phyloP scores from a whole-genome alignment of 2,888 invertebrate genomes.

The Tenthredo notha region DNA sequence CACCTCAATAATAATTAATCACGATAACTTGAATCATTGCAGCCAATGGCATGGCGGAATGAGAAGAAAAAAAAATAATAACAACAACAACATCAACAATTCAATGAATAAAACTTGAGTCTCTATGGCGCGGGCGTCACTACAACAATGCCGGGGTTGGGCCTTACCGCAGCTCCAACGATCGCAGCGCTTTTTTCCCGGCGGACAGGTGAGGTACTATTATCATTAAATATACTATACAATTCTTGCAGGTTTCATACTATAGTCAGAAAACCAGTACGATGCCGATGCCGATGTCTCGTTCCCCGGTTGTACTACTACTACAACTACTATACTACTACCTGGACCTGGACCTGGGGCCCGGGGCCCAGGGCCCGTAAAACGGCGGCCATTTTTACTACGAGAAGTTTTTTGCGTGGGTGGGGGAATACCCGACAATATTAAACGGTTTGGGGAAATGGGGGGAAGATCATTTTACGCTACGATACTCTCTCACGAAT shows the following conservation, averaged over 20 bases:
- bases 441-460: conserved; percentile 58
- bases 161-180: conserved; percentile 68
- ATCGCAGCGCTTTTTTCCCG: conserved; percentile 69
- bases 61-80: conserved; percentile 53
- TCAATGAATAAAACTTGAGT: conserved; percentile 57
- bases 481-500: conserved; percentile 66
- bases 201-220: conserved; percentile 69
- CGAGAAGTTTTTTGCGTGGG: conserved; percentile 69
- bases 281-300: no score
- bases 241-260: not conserved
- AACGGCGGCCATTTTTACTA: conserved; percentile 69
- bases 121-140: conserved; percentile 74
- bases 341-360: conserved; percentile 29
- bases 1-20: conserved; percentile 15
- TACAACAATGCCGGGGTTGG: conserved; percentile 75
- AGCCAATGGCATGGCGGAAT: conserved; percentile 17
- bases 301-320: conserved; percentile 45
- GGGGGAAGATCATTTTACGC: conserved; percentile 67
- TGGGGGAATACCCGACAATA: conserved; percentile 60
- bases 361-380: not conserved
- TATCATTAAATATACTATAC: conserved; percentile 1
- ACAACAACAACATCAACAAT: conserved; percentile 42
- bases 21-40: conserved; percentile 31
- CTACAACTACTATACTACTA: conserved; percentile 44
- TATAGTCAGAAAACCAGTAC: conserved; percentile 9